Evolutionary conservation across 2,113 vertebrate species (phyloP), one percentile per base, ranked within the genome.

Genomic region (Tympanuchus pallidicinctus): DNA sequence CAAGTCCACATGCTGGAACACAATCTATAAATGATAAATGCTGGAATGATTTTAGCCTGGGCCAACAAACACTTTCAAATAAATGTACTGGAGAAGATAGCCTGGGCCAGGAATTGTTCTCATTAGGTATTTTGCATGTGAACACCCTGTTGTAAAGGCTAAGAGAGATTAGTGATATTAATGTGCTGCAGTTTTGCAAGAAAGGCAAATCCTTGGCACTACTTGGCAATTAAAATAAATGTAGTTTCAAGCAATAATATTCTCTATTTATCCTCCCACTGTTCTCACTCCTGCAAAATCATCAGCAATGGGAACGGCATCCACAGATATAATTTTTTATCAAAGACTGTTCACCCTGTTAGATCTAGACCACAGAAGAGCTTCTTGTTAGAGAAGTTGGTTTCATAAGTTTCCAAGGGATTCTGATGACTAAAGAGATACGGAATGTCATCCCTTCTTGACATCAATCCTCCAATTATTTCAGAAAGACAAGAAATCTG

Each of bases 201-300:
- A 88, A 79, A 70, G 11, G 36, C 24, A 8, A 89, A 92, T 24
- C 7, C 9, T 73, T 88, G 75, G 48, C 63, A 63, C 6, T 50
- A 8, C 27, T 82, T 61, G 40, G 11, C 70, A 76, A 73, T 91
- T 88, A 73, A 92, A 94, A 89, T 43, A 88, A 89, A 59, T 28
- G 40, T 32, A 89, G 5, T 21, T 40, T 87, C 15, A 76, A 79
- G 28, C 3, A 14, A 69, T 76, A 48, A 19, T 3, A 59, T 60
- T 87, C 87, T 91, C 17, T 79, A 24, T 79, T 86, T 90, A 38
- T 76, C 65, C 11, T 65, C 5, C 34, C 15, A 28, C 28, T 40
- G 5, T 52, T 92, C 84, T 73, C 59, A 85, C 54, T 27, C 54
- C 8, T 65, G 34, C 14, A 77, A 66, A 92, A 59, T 2, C 69